These are phyloP conservation scores for Spisula solida DNA, from an alignment of 2,888 invertebrate genomes.

Conservation along the genomic window DNA sequence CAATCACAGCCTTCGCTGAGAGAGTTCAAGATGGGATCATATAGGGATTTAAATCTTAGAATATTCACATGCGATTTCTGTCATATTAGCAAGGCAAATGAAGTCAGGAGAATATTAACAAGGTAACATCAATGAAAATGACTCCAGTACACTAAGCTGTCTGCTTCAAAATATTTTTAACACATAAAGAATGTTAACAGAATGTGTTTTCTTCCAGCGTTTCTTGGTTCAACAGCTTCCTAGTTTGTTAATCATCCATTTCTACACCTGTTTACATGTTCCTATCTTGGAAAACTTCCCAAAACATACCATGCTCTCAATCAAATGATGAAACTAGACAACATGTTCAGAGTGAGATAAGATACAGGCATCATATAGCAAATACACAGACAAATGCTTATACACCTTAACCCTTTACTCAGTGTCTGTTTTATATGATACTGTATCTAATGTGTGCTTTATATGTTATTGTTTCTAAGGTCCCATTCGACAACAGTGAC, in stretches of 20 bases:
- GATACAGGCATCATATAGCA: slow-evolving; percentile 5
- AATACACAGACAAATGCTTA: neutral
- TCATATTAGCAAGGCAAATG: slow-evolving; percentile 11
- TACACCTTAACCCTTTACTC: neutral
- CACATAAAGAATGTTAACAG: neutral
- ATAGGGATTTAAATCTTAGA: neutral
- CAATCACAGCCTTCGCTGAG: neutral
- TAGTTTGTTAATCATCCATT: slow-evolving; percentile 7
- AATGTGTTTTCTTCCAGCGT: neutral
- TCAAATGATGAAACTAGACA: slow-evolving; percentile 10
- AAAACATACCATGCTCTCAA: neutral
- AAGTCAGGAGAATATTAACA: neutral
- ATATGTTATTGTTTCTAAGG: no score
- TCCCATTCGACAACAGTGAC: neutral
- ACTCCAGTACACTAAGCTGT: neutral
- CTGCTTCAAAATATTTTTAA: neutral
- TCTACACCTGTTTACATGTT: slow-evolving; percentile 12
- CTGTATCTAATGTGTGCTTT: no score
- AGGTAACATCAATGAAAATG: neutral
- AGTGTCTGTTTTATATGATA: no score
- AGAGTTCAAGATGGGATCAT: neutral
- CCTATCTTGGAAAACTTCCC: slow-evolving; percentile 8
- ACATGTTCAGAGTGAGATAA: neutral
- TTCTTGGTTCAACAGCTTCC: neutral
- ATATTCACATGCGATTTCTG: neutral